Evolutionary conservation across 1,140 invertebrate species (phyloP), one percentile per base, ranked within the genome.

Genomic region (Atta cephalotes): DNA sequence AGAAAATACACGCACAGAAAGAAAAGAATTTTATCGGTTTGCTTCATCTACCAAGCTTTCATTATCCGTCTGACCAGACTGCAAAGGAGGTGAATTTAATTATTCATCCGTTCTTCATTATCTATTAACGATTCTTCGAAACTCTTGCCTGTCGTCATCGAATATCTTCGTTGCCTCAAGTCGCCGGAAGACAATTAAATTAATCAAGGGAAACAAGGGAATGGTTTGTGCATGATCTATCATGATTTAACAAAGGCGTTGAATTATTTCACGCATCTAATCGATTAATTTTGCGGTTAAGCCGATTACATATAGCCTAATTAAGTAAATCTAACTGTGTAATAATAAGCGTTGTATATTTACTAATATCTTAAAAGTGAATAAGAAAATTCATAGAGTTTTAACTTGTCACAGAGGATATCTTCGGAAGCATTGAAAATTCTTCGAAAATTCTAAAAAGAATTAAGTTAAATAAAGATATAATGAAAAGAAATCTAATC

Each of bases 181-280:
- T 78, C 74, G 58, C 14, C 39, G 58, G 76, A 78, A 78, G 39
- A 65, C 58, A 65, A 78, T 78, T 78, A 78, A 77, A 77, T 78
- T 65, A 78, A 78, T 78, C 58, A 60, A 5, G 12, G 10, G 16
- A 78, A 78, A 39, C 39, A n/a, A 65, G 76, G 39, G 25, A 49
- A 65, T 28, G 58, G 58, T 28, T 25, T 49, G 58, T 28, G 58
- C 39, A 39, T 62, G 58, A 78, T 78, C 58, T n/a, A 9, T 28
- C 25, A 76, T 78, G 21, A n/a, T 65, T 78, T n/a, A 78, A 78
- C 58, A 78, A 14, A 63, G 21, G 21, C 12, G 35, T 2, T 78
- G 18, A 63, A 78, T 63, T 45, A 78, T 78, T 31, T 25, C 14
- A 31, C 21, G 25, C 35, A 3, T 21, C 63, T 78, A 45, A 63